phyloP scores from a whole-genome alignment of 1,140 invertebrate species.

The Matsumurasca onukii region DNA sequence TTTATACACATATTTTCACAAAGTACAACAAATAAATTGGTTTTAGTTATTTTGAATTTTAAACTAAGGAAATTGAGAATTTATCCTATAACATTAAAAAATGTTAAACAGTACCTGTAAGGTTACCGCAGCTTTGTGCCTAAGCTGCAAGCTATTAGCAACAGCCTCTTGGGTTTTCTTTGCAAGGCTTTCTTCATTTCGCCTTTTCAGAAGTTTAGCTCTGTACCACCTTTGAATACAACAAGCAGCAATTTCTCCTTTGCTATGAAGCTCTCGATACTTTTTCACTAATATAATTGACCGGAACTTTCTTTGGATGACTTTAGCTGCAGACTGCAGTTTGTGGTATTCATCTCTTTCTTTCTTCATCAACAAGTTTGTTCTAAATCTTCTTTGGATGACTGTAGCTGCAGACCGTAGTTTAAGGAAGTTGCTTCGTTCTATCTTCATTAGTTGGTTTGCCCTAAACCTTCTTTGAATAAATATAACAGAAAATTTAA shows the following conservation, averaged over 20 bases:
- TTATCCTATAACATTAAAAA: no score
- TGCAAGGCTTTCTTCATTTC: no score
- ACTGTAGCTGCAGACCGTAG: constrained; percentile 41
- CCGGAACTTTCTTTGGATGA: constrained; percentile 57
- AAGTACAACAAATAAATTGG: no score
- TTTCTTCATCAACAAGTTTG: constrained; percentile 46
- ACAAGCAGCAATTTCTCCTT: constrained; percentile 45
- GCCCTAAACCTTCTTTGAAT: not conserved
- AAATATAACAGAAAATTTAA: no score
- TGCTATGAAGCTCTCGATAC: constrained; percentile 41
- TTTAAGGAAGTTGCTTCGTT: constrained; percentile 23
- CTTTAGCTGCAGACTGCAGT: constrained; percentile 51
- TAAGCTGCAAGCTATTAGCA: no score
- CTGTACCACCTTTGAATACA: constrained; percentile 41
- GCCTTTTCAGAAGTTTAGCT: no score
- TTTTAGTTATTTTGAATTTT: no score
- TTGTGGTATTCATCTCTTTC: constrained; percentile 35
- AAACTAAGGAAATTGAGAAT: no score
- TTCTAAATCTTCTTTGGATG: constrained; percentile 52
- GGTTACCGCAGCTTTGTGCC: no score
- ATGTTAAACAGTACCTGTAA: no score
- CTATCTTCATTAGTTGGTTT: not conserved
- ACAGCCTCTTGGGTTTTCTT: no score
- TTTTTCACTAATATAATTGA: constrained; percentile 33
- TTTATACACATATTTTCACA: no score